A percentile compares a stretch with the other conserved stretches of the same genome.
Conservation (phyloP, 2,113 vertebrate species). For the Nestor notabilis region DNA sequence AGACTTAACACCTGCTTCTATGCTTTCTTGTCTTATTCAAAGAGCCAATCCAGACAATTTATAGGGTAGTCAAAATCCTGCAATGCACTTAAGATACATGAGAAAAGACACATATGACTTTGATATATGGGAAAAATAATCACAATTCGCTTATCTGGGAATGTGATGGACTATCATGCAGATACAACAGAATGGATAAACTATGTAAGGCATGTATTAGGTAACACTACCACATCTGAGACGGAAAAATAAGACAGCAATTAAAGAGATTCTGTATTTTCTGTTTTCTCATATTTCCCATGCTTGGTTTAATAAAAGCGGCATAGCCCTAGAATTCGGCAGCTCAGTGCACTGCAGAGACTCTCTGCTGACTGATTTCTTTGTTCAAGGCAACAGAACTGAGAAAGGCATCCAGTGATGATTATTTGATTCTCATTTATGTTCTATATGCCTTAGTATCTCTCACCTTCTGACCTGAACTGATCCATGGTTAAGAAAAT, state of each 20-base stretch:
- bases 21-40: background rate
- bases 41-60: background rate
- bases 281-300: background rate
- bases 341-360: background rate
- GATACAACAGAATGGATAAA: background rate
- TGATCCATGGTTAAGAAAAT: constrained; percentile 18
- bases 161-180: background rate
- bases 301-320: background rate
- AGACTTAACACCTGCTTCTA: background rate
- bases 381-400: background rate
- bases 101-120: background rate
- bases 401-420: background rate
- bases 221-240: background rate
- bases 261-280: background rate
- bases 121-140: background rate
- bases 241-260: background rate
- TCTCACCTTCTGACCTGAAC: constrained; percentile 12
- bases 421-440: background rate
- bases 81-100: background rate
- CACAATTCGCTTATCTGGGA: background rate
- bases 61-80: background rate
- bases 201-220: background rate
- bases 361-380: background rate
- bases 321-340: background rate
- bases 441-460: background rate